phyloP scores from a whole-genome alignment of 2,797 vertebrate genomes.

The Paramormyrops hopkinsi region DNA sequence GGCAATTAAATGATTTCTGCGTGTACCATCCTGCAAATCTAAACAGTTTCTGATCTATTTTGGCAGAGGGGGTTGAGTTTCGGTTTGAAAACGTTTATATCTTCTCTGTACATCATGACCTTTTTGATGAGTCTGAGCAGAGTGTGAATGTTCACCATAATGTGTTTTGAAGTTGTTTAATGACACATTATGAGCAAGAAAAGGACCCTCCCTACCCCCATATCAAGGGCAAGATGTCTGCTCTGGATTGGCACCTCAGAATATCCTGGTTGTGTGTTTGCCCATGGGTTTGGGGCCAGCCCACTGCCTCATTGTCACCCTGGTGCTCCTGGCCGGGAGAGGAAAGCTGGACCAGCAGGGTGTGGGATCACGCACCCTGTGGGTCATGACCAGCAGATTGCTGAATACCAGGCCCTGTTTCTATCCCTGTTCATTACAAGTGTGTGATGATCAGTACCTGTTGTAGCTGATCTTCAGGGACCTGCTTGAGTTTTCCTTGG shows the following conservation, averaged over 20 bases:
- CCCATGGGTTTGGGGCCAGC: neutral
- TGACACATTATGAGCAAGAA: neutral
- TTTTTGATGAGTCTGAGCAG: neutral
- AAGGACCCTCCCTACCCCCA: neutral
- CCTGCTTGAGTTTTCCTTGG: neutral
- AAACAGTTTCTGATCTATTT: conserved; percentile 9
- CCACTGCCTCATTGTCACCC: neutral
- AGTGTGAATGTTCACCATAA: neutral
- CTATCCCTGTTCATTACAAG: neutral
- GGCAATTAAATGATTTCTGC: conserved; percentile 7
- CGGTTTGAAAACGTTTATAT: conserved; percentile 6
- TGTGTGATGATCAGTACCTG: neutral
- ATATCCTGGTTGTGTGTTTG: neutral
- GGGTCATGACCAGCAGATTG: neutral
- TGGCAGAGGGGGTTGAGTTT: neutral
- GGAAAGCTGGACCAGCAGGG: neutral
- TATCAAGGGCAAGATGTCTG: neutral
- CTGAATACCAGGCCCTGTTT: neutral
- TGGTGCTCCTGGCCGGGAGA: neutral
- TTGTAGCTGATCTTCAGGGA: neutral
- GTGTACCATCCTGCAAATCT: neutral
- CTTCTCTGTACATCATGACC: neutral
- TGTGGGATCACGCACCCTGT: neutral
- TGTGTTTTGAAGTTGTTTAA: neutral
- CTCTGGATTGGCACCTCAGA: neutral